phyloP scores from a whole-genome alignment of 2,888 invertebrate species.

The Caenorhabditis zanzibari region DNA sequence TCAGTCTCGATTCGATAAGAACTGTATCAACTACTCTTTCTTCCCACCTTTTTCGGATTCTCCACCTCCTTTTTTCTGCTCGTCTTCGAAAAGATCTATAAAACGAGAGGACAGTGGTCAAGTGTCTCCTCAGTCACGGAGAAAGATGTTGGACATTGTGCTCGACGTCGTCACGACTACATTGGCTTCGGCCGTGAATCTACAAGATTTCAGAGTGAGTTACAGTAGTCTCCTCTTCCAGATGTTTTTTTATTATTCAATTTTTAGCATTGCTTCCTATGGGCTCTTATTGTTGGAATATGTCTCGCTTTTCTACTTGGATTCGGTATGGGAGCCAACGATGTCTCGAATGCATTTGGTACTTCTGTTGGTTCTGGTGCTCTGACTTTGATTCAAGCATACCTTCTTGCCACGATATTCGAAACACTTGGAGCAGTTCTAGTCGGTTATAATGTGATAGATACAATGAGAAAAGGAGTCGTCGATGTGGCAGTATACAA shows the following conservation, averaged over 20 bases:
- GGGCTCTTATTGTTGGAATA: constrained; percentile 94
- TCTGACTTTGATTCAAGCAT: constrained; percentile 88
- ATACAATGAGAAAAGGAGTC: constrained; percentile 98
- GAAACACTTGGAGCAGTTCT: constrained; percentile 96
- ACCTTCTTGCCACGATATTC: constrained; percentile 95
- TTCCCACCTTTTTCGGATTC: constrained; percentile 46
- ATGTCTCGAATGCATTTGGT: constrained; percentile 98
- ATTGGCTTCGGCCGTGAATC: constrained; percentile 18
- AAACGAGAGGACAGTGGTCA: constrained; percentile 25
- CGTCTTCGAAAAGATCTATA: constrained; percentile 24
- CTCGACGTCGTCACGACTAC: constrained; percentile 32
- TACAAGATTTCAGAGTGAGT: constrained; percentile 49
- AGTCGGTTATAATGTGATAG: constrained; percentile 94
- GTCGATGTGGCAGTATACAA: constrained; percentile 92
- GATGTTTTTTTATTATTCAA: neutral
- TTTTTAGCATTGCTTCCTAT: constrained; percentile 85
- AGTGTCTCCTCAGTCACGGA: neutral
- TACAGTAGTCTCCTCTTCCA: neutral
- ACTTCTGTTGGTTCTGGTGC: constrained; percentile 84
- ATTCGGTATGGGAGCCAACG: constrained; percentile 98
- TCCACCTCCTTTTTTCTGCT: constrained; percentile 28
- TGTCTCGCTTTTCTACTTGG: constrained; percentile 95
- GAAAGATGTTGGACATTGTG: constrained; percentile 40
- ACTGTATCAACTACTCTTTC: constrained; percentile 21
- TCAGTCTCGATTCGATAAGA: constrained; percentile 48